Percentiles rank a stretch among this genome's conserved stretches.
These are phyloP conservation scores for Trachymyrmex cornetzi DNA, from an alignment of 1,140 invertebrate species.

Conservation along the genomic window DNA sequence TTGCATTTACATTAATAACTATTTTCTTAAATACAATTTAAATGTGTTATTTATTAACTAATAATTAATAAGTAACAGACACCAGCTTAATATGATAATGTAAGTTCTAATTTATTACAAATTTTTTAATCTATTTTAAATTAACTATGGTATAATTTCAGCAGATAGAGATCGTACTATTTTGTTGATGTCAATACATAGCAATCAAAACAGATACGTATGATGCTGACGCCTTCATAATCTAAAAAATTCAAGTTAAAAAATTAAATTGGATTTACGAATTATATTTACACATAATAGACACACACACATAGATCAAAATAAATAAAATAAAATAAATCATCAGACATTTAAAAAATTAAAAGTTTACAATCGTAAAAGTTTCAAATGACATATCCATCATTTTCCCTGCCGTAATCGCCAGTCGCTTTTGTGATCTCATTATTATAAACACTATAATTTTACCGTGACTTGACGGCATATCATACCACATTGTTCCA, in stretches of 20 bases:
- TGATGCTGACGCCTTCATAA: slow-evolving; percentile 48
- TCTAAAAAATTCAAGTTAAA: neutral
- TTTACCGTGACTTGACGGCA: neutral
- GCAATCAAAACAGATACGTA: slow-evolving; percentile 46
- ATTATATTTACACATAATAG: neutral
- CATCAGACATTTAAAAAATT: neutral
- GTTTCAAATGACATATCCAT: slow-evolving; percentile 33
- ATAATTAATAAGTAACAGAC: neutral
- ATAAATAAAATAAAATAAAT: neutral
- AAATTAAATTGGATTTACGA: neutral
- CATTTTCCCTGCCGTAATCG: slow-evolving; percentile 26
- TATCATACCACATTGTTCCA: slow-evolving; percentile 12
- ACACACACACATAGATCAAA: neutral
- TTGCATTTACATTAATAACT: neutral
- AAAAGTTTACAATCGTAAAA: slow-evolving; percentile 22
- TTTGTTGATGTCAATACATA: slow-evolving; percentile 29
- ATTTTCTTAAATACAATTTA: neutral
- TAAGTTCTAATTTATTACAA: neutral
- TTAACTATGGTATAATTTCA: neutral
- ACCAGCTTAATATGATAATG: neutral
- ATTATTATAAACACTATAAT: slow-evolving; percentile 20
- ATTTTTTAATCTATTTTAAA: neutral
- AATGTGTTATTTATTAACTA: neutral
- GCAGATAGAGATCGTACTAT: neutral
- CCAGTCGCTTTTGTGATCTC: slow-evolving; percentile 24